Base-by-base conservation (phyloP, 1,140 invertebrate species). In the Zaprionus africanus region DNA sequence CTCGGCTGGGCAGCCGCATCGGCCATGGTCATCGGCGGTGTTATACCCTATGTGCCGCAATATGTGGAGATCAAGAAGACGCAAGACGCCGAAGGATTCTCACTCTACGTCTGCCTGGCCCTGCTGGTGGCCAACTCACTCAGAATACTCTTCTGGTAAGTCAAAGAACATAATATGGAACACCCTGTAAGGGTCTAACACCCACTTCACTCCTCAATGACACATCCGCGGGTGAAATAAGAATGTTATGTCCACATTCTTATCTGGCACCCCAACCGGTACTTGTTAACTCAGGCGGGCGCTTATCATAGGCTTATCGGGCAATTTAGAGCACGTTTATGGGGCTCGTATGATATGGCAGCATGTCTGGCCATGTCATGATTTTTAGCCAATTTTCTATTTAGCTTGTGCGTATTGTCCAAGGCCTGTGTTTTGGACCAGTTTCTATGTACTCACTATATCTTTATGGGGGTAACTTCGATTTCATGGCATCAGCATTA, bases 121-220 rank as follows among this genome's bases (percentile, higher is more conserved):
- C 94, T 99, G 22, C 94, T 99, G 36, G 95, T 99, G 91, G 99
- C 99, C 43, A 99, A 99, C 92, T 99, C 98, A 62, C 94, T 99
- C 53, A 95, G 99, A 82, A 99, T 99, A 92, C 94, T 99, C 68
- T 99, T 99, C 94, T 99, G 99, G 99, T 99, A 94, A 95, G 95
- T 94, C 24, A 1, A n/a, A 15, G 19, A 56, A 13, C 11, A 28
- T 1, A 24, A 6, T 17, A 15, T 13, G 15, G 12, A 24, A 59
- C 12, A 46, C n/a, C n/a, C 6, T 46, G 6, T 46, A 17, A 4
- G 43, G 0, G 1, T 9, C 7, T 46, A n/a, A 46, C 43, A 46
- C 46, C 46, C 19, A 49, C 46, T 22, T 3, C 7, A 19, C 22
- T 11, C 11, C 36, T 9, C 31, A 43, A 56, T 60, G 41, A 59